Base-by-base conservation (phyloP, 2,113 vertebrate species). In the Siphamia tubifer region DNA sequence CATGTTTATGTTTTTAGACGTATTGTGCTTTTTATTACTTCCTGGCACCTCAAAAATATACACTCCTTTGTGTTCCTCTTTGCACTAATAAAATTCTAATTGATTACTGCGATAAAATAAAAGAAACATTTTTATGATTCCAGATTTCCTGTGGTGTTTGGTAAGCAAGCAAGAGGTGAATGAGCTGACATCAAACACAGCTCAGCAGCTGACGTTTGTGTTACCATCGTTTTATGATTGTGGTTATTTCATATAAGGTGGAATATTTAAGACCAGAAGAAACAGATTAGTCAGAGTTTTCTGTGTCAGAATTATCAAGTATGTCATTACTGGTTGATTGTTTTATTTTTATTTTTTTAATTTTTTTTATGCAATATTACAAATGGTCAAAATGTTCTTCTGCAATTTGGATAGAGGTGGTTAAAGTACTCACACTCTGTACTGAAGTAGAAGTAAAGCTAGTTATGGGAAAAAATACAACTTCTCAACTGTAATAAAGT, bases 101-200 rank as follows among this genome's bases (percentile, higher is more conserved):
- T 69, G 36, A 67, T 83, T 71, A 51, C 52, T 69, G 77, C 60
- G 43, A 51, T 69, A 61, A 68, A 66, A 74, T 71, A 47, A 79
- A 83, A 58, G 47, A 60, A 67, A 48, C 63, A 13, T 44, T 67
- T 79, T 81, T 63, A 83, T 70, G 74, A 61, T 53, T 55, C 17
- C 44, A 53, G 47, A 55, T 40, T 32, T 75, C 74, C 71, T 82
- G 69, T 47, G 38, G 71, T 51, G 64, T 58, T 80, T 58, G 6
- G 19, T 69, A 55, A 64, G 55, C 43, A 72, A 51, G 42, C 27
- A 35, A 24, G 45, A 45, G 61, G 47, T 57, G 63, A 13, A 55
- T 64, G 30, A 68, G 17, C 47, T 71, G 70, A 66, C 38, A 51
- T 44, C 45, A 72, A 74, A 35, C 45, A 55, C n/a, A 48, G 44